Conservation (phyloP, 37 sponge, comb jelly and placozoan genomes). For the Beroe ovata region DNA sequence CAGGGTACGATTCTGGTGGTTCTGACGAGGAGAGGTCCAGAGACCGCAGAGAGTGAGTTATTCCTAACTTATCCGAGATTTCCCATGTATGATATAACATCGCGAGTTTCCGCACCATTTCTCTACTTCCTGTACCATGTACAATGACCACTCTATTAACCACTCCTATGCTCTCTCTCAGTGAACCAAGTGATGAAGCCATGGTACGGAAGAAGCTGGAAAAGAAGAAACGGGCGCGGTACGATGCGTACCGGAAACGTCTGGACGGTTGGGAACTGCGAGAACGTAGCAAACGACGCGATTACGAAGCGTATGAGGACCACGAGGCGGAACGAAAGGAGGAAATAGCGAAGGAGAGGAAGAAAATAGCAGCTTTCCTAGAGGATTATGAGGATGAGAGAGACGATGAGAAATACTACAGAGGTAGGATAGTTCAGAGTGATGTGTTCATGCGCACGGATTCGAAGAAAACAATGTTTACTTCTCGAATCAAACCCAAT, state of each 20-base stretch:
- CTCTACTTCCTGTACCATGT: no score
- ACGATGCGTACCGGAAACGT: conserved; percentile 67
- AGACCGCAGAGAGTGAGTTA: conserved; percentile 53
- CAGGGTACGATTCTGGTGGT: conserved; percentile 64
- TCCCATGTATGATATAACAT: no score
- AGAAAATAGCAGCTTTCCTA: conserved; percentile 72
- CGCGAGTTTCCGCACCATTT: no score
- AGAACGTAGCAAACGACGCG: conserved; percentile 78
- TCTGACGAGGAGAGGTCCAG: conserved; percentile 41
- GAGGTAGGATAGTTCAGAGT: conserved; percentile 73
- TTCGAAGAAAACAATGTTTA: no score
- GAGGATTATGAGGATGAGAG: conserved; percentile 93
- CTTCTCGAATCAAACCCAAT: no score
- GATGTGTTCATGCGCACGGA: no score
- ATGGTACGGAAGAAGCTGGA: conserved; percentile 58
- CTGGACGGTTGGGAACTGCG: conserved; percentile 80
- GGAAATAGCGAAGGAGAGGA: conserved; percentile 73
- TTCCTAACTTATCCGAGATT: no score
- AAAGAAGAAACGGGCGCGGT: conserved; percentile 1
- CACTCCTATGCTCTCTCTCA: no score
- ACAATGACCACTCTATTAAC: no score
- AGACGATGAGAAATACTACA: conserved; percentile 89
- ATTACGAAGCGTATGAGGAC: conserved; percentile 74
- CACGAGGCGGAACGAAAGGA: conserved; percentile 76
- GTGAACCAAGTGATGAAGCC: conserved; percentile 64